Base-by-base conservation (phyloP, 2,797 vertebrate species). In the Cottoperca gobio region DNA sequence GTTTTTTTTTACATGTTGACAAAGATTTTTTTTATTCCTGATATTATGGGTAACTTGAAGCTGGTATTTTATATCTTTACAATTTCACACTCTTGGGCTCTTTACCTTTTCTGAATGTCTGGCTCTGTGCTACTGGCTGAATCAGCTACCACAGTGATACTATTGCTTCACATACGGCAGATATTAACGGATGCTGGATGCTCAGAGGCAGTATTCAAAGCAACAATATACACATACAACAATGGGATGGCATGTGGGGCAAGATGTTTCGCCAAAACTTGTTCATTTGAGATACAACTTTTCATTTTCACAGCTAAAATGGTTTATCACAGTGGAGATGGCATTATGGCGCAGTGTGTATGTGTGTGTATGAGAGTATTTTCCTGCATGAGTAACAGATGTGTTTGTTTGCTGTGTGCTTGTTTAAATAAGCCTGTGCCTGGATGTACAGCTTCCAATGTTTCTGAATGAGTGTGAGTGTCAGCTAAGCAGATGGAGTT, bases 321-420 rank as follows among this genome's bases (percentile, higher is more conserved):
- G 73, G 76, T 86, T 86, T 69, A 87, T 94, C 91, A 92, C 92
- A 93, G 93, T 93, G 83, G 84, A 76, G 67, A 90, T 88, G 88
- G 84, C 59, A 62, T 89, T 81, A 83, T 81, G 81, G 82, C 67
- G 62, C 50, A 49, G 31, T 67, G 21, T 78, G 48, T 70, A 11
- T 52, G 46, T 49, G 23, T 65, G 16, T 78, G 26, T 79, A 39
- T 73, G 14, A 58, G 67, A 55, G 37, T 61, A 21, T 78, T 39
- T 70, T 81, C 73, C 75, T 75, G 82, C 69, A 83, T 64, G 73
- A 85, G 59, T 59, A 79, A 78, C 84, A 86, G 83, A 77, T 42
- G 53, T 73, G 84, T 86, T 91, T 91, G 80, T 91, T 90, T 91
- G 79, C 78, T 65, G 79, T 89, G 80, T 78, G 83, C 78, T 86